These are phyloP conservation scores for Eupeodes latifasciatus DNA, from an alignment of 2,888 invertebrate species.

Conservation along the genomic window DNA sequence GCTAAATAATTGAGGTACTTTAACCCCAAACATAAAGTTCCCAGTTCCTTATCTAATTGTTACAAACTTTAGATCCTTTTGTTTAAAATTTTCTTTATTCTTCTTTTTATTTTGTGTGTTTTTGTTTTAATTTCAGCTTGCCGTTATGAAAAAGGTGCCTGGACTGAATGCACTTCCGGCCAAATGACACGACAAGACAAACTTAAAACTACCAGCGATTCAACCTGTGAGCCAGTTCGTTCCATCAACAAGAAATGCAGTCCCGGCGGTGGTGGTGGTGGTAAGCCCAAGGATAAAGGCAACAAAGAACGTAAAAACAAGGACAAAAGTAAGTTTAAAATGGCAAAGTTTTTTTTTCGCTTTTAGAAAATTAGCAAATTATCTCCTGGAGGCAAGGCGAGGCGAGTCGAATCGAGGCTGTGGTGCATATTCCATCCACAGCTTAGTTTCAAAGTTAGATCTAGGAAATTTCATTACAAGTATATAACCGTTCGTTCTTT, in stretches of 20 bases:
- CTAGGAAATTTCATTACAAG: slow-evolving; percentile 38
- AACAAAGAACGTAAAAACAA: slow-evolving; percentile 83
- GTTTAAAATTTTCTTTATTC: not conserved
- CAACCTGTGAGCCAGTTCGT: slow-evolving; percentile 91
- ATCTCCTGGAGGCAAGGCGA: not conserved
- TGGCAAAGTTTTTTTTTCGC: not conserved
- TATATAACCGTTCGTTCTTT: slow-evolving; percentile 2
- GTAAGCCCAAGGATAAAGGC: slow-evolving; percentile 80
- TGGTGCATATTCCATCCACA: not conserved
- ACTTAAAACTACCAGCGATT: slow-evolving; percentile 91
- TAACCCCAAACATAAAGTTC: too few species aligned
- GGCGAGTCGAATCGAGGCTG: too few species aligned
- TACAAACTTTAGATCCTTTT: not conserved
- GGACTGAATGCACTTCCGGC: slow-evolving; percentile 92
- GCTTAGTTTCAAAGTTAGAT: not conserved
- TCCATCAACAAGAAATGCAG: slow-evolving; percentile 94
- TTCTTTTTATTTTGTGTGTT: not conserved
- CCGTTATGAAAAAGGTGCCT: slow-evolving; percentile 94
- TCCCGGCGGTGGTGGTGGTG: slow-evolving; percentile 87
- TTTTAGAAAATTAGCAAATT: slow-evolving; percentile 52
- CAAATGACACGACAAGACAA: slow-evolving; percentile 93
- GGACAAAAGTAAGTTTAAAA: slow-evolving; percentile 85
- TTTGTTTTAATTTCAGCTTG: slow-evolving; percentile 86
- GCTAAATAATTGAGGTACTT: too few species aligned
- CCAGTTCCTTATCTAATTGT: too few species aligned